Percentiles rank a stretch among this genome's conserved stretches.
Evolutionary conservation across 2,888 invertebrate species (phyloP).

Genomic region (Myopa tessellatipennis): DNA sequence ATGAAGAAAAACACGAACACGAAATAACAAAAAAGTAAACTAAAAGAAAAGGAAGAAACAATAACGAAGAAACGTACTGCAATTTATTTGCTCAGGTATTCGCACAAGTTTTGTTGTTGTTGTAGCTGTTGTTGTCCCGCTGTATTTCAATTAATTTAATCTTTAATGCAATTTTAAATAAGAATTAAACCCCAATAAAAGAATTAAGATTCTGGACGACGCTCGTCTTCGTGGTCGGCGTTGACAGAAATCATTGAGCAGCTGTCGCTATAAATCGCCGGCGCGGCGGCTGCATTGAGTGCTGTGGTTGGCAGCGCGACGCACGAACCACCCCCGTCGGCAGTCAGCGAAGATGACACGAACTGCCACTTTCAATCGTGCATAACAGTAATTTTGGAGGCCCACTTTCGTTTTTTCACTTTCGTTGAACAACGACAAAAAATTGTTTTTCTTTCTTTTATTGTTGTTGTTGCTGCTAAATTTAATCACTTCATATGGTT

Average conservation of each 20-base stretch:
- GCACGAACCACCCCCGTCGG: neutral
- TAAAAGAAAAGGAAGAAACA: neutral
- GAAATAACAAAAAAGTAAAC: neutral
- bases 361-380: conserved; percentile 2
- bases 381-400: conserved; percentile 13
- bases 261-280: conserved; percentile 44
- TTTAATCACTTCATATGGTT: no score
- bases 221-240: conserved; percentile 16
- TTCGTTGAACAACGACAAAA: neutral
- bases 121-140: neutral
- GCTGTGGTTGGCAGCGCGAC: no score
- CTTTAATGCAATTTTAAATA: conserved; percentile 37
- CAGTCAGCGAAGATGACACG: conserved; percentile 8
- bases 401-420: conserved; percentile 3
- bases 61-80: no score
- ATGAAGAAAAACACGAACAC: neutral
- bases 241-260: conserved; percentile 49
- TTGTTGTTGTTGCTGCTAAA: neutral
- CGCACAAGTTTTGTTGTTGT: no score
- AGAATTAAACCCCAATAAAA: conserved; percentile 29
- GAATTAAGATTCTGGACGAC: conserved; percentile 21
- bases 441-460: neutral
- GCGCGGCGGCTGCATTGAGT: neutral
- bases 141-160: conserved; percentile 7
- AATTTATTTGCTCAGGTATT: conserved; percentile 10